Conservation (phyloP, 2,888 invertebrate genomes). For the Synergus umbraculus region DNA sequence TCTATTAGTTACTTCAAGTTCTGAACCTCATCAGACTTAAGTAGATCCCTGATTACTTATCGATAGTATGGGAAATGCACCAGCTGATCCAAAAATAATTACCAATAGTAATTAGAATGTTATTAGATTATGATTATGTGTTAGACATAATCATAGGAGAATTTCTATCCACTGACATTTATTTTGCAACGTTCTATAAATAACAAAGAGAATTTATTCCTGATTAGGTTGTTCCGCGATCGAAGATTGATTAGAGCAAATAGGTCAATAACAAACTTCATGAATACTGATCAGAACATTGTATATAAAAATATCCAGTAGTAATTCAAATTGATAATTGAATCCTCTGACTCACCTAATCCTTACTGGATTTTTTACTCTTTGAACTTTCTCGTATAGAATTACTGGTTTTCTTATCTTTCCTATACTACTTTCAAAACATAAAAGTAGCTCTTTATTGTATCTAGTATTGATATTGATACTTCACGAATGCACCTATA, state of each 20-base stretch:
- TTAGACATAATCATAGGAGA: neutral
- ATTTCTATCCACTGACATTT: neutral
- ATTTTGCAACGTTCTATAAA: neutral
- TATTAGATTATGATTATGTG: too few relatives aligned
- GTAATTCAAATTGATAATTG: neutral
- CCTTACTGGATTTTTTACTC: neutral
- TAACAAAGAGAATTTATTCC: neutral
- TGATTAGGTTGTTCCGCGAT: slow-evolving; percentile 15
- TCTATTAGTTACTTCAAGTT: neutral
- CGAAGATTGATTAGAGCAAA: neutral
- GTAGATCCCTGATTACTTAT: neutral
- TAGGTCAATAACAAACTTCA: slow-evolving; percentile 24
- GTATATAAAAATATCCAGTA: neutral
- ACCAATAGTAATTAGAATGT: too few relatives aligned
- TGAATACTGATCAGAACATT: slow-evolving; percentile 12
- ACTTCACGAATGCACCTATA: neutral
- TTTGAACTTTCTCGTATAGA: slow-evolving; percentile 14
- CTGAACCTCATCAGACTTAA: neutral
- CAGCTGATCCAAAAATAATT: neutral
- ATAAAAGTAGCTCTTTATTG: slow-evolving; percentile 10
- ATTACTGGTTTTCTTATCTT: slow-evolving; percentile 1
- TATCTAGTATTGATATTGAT: slow-evolving; percentile 10
- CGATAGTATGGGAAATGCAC: neutral
- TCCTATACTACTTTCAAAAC: slow-evolving; percentile 15
- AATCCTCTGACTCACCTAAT: neutral